These are phyloP conservation scores for Schizothorax lantsangensis DNA, from an alignment of 2,797 vertebrate species.

Conservation along the genomic window DNA sequence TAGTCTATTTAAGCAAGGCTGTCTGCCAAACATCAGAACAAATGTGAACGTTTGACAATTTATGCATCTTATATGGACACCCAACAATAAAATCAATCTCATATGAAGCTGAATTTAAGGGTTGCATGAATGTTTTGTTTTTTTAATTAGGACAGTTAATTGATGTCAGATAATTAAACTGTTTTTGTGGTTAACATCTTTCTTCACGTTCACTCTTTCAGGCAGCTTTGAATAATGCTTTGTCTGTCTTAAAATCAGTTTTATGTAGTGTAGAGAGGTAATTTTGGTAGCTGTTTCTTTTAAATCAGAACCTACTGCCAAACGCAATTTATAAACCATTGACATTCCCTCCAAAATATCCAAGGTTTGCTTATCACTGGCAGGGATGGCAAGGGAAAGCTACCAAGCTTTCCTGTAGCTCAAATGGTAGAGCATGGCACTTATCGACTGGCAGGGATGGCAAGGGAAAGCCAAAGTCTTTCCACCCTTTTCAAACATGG, in stretches of 20 bases:
- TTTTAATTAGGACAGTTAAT: not conserved
- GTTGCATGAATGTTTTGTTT: not conserved
- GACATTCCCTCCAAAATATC: constrained; percentile 15
- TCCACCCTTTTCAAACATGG: not conserved
- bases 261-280: not conserved
- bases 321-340: not conserved
- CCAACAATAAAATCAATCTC: not conserved
- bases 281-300: not conserved
- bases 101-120: constrained; percentile 6
- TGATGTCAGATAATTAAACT: not conserved
- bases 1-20: constrained; percentile 36
- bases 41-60: constrained; percentile 5
- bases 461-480: not conserved
- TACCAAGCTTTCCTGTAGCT: no score
- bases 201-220: not conserved
- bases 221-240: not conserved
- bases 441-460: constrained; percentile 10
- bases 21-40: constrained; percentile 24
- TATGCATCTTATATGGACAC: constrained; percentile 6
- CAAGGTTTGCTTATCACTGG: constrained; percentile 23
- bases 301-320: constrained; percentile 8
- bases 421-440: no score
- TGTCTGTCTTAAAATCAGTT: not conserved
- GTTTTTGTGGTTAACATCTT: not conserved
- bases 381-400: not conserved